A percentile compares a stretch with the other conserved stretches of the same genome.
Evolutionary conservation across 2,797 vertebrate species (phyloP).

Genomic region (Hydrophis major): DNA sequence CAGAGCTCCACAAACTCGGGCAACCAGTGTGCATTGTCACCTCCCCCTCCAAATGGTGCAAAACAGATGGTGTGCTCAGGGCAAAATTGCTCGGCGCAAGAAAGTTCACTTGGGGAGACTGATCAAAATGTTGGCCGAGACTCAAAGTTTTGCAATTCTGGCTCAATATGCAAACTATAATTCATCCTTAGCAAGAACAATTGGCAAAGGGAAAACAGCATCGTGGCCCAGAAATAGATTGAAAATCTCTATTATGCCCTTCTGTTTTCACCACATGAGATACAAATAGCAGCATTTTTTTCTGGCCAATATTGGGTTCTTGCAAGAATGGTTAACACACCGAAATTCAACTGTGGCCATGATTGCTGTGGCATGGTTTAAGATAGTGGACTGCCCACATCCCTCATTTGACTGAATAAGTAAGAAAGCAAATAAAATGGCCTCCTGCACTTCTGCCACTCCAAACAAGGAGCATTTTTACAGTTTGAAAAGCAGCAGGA

Average conservation of each 20-base stretch:
- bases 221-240: slow-evolving; percentile 44
- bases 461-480: slow-evolving; percentile 57
- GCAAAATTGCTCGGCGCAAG: slow-evolving; percentile 33
- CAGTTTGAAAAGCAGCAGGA: slow-evolving; percentile 45
- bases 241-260: slow-evolving; percentile 8
- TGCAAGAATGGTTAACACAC: slow-evolving; percentile 2
- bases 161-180: not conserved
- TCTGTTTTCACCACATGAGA: slow-evolving; percentile 30
- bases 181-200: slow-evolving; percentile 1
- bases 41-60: slow-evolving; percentile 25
- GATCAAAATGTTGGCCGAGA: slow-evolving; percentile 5
- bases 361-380: slow-evolving; percentile 23
- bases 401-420: slow-evolving; percentile 21
- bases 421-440: not conserved
- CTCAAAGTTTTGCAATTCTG: not conserved
- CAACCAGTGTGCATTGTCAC: not conserved
- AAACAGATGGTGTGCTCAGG: slow-evolving; percentile 29
- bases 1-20: not conserved
- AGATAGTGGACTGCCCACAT: slow-evolving; percentile 31
- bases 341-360: slow-evolving; percentile 44
- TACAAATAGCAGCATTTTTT: slow-evolving; percentile 36
- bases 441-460: slow-evolving; percentile 31
- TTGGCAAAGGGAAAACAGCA: slow-evolving; percentile 29
- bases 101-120: not conserved
- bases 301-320: slow-evolving; percentile 37